Conservation (phyloP, 2,888 invertebrate genomes). For the Galerucella calmariensis region DNA sequence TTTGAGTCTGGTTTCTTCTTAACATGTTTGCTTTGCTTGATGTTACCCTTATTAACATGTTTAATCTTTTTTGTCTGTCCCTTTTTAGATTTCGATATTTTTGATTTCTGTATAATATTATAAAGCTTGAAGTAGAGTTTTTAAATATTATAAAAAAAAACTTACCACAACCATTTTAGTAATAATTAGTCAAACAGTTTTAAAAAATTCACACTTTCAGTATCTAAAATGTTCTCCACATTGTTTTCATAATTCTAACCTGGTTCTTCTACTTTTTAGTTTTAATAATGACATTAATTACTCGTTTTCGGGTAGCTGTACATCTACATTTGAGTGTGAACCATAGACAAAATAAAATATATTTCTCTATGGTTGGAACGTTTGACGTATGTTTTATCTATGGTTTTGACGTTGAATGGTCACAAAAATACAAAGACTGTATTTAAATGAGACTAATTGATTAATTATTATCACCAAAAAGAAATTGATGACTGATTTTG, state of each 20-base stretch:
- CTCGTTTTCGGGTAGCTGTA: background rate
- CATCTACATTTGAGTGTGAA: too few relatives aligned
- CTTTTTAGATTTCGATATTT: slow-evolving; percentile 62
- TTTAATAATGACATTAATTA: background rate
- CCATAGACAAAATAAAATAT: too few relatives aligned
- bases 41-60: slow-evolving; percentile 61
- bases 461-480: too few relatives aligned
- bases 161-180: slow-evolving; percentile 18
- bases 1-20: slow-evolving; percentile 35
- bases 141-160: background rate
- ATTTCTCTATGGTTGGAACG: too few relatives aligned
- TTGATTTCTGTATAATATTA: slow-evolving; percentile 51
- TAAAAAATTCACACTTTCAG: background rate
- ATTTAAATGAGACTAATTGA: too few relatives aligned
- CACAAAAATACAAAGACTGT: too few relatives aligned
- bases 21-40: slow-evolving; percentile 54
- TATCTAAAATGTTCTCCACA: background rate
- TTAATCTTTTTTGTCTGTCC: slow-evolving; percentile 63
- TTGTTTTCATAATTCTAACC: background rate
- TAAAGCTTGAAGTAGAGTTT: background rate
- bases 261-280: background rate
- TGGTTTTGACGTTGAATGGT: too few relatives aligned
- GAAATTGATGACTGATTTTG: too few relatives aligned
- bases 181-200: background rate
- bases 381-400: too few relatives aligned